phyloP scores from a whole-genome alignment of 2,113 vertebrate species.

The Callipepla squamata region DNA sequence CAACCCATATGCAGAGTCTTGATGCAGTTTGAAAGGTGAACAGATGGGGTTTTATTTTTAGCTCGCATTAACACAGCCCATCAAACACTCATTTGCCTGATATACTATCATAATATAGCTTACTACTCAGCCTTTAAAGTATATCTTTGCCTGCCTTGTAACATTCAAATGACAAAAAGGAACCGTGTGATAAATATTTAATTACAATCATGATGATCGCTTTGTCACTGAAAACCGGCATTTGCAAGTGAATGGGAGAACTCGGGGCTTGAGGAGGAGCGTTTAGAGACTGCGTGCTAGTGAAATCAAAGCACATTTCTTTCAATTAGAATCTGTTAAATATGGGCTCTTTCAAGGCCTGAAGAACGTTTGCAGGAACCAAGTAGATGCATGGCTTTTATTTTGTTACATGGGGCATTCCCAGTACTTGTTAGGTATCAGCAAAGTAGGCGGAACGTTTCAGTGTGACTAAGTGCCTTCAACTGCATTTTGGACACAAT shows the following conservation, averaged over 20 bases:
- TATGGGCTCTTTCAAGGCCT: background rate
- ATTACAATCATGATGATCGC: conserved; percentile 43
- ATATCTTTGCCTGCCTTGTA: conserved; percentile 53
- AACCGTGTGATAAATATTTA: conserved; percentile 68
- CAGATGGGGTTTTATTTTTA: conserved; percentile 85
- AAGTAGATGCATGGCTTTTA: background rate
- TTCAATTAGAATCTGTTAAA: conserved; percentile 18
- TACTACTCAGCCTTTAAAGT: conserved; percentile 68
- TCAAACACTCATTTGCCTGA: conserved; percentile 77
- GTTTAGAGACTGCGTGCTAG: background rate
- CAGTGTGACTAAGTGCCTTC: background rate
- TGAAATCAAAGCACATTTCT: background rate
- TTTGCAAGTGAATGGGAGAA: conserved; percentile 22
- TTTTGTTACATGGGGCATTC: background rate
- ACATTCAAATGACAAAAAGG: conserved; percentile 65
- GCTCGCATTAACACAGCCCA: conserved; percentile 74
- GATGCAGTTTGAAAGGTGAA: conserved; percentile 78
- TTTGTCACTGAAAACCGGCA: conserved; percentile 37
- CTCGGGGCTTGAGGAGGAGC: background rate
- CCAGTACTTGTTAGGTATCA: background rate
- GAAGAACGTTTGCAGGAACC: accelerated
- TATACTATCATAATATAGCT: conserved; percentile 72
- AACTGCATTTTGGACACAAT: background rate
- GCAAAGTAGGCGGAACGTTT: background rate
- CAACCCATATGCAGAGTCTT: conserved; percentile 55